Conservation (phyloP, 1,140 invertebrate species). For the Aphis craccivora region DNA sequence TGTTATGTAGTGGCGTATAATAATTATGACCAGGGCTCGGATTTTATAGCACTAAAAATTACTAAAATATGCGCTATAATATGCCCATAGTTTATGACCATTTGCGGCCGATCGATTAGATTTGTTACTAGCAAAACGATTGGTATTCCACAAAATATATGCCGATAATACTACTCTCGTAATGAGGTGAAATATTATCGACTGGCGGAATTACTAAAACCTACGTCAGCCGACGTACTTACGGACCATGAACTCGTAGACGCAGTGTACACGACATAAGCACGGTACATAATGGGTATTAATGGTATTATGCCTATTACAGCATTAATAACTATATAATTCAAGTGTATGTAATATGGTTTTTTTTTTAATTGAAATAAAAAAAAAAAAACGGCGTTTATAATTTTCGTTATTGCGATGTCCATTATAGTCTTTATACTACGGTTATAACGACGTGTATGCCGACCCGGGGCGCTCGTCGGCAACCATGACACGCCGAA, state of each 20-base stretch:
- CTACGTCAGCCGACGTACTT: not conserved
- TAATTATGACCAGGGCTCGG: not conserved
- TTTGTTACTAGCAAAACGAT: not conserved
- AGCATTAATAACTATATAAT: not conserved
- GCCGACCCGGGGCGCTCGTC: not conserved
- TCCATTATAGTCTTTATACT: not conserved
- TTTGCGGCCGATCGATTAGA: not conserved
- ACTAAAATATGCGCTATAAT: no score
- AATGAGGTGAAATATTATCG: not conserved
- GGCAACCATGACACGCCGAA: slow-evolving; percentile 28
- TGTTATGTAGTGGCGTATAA: not conserved
- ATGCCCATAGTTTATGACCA: no score
- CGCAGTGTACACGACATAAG: no score
- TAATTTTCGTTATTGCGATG: not conserved
- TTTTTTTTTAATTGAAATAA: slow-evolving; percentile 13
- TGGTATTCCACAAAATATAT: not conserved
- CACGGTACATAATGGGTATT: not conserved
- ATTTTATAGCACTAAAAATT: no score
- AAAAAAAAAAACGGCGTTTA: not conserved
- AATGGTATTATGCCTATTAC: not conserved
- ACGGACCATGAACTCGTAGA: no score
- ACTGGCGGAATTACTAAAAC: not conserved
- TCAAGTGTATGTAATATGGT: not conserved
- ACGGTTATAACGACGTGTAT: not conserved
- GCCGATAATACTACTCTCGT: no score